Conservation (phyloP, 2,888 invertebrate genomes). For the Pegoplata infirma region DNA sequence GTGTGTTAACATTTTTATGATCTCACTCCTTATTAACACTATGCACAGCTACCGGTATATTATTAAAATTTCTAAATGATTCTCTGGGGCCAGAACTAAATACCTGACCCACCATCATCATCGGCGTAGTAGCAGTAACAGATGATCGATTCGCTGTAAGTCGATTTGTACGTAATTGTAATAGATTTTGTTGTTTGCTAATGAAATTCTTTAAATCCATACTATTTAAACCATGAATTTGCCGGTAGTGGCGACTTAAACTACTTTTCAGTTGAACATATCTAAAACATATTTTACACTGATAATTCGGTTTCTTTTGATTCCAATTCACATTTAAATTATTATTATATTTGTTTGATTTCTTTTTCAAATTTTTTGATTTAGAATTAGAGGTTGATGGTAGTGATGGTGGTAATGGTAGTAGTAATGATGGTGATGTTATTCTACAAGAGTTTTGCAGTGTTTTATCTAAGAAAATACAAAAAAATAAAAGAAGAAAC, state of each 20-base stretch:
- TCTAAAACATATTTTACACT: slow-evolving; percentile 39
- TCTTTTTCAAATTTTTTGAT: slow-evolving; percentile 6
- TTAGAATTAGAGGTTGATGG: neutral
- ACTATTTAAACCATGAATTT: slow-evolving; percentile 7
- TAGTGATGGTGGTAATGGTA: neutral
- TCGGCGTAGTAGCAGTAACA: neutral
- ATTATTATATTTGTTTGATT: neutral
- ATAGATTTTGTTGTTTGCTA: neutral
- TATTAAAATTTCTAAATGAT: neutral
- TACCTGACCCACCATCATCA: neutral
- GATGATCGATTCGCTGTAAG: neutral
- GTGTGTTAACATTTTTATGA: no score
- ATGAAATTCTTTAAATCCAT: slow-evolving; percentile 4
- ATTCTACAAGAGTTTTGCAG: neutral
- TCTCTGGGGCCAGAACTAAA: no score
- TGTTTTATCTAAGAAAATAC: slow-evolving; percentile 18
- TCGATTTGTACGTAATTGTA: slow-evolving; percentile 1
- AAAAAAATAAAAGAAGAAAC: neutral
- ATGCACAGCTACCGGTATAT: neutral
- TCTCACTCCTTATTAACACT: no score
- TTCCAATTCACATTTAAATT: neutral
- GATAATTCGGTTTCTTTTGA: neutral
- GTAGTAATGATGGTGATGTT: slow-evolving; percentile 1
- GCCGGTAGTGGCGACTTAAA: slow-evolving; percentile 37
- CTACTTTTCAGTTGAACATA: neutral